A percentile compares a stretch with the other conserved stretches of the same genome.
Conservation (phyloP, 2,888 invertebrate genomes). For the Erebia ligea region DNA sequence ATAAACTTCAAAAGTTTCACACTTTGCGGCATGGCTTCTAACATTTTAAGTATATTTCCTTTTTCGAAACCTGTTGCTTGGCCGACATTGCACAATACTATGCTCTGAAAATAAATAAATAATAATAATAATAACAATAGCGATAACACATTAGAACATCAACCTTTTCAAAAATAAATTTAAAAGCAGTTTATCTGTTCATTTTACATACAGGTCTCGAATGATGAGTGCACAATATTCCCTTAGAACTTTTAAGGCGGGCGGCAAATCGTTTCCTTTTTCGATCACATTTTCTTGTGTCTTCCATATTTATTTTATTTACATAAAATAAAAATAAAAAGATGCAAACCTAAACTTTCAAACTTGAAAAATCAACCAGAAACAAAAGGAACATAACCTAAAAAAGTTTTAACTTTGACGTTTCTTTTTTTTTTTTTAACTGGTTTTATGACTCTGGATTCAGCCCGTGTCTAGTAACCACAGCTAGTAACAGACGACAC, state of each 20-base stretch:
- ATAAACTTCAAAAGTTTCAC: slow-evolving; percentile 84
- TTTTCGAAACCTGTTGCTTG: slow-evolving; percentile 90
- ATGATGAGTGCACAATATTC: slow-evolving; percentile 56
- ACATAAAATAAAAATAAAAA: not conserved
- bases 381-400: too few species aligned
- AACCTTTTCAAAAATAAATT: not conserved
- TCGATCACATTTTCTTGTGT: slow-evolving; percentile 60
- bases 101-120: slow-evolving; percentile 76
- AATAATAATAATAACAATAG: too few species aligned
- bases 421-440: too few species aligned
- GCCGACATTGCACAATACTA: slow-evolving; percentile 94
- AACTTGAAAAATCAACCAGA: too few species aligned
- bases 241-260: slow-evolving; percentile 63
- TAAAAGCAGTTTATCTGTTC: not conserved
- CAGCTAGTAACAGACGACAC: too few species aligned
- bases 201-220: slow-evolving; percentile 58
- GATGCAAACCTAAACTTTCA: too few species aligned
- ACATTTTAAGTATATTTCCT: slow-evolving; percentile 83
- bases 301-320: slow-evolving; percentile 51
- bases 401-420: too few species aligned
- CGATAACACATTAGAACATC: not conserved
- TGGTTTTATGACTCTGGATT: too few species aligned
- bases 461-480: too few species aligned
- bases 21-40: slow-evolving; percentile 77
- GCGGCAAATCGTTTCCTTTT: slow-evolving; percentile 69